phyloP scores from a whole-genome alignment of 2,797 vertebrate species.

The Lateolabrax maculatus region DNA sequence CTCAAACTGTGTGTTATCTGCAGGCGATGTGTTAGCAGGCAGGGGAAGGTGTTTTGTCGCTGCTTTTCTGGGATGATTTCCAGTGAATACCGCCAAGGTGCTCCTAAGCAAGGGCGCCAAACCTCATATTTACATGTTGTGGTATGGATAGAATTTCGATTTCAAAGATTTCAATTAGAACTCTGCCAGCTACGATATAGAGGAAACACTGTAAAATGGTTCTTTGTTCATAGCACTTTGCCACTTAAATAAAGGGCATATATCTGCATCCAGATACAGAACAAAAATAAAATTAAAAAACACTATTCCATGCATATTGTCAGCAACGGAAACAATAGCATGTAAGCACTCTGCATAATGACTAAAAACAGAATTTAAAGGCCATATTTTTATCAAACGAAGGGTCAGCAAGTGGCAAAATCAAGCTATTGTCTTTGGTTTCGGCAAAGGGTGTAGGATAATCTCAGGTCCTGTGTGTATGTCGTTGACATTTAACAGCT shows the following conservation, averaged over 20 bases:
- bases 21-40: conserved; percentile 42
- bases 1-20: conserved; percentile 25
- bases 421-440: conserved; percentile 20
- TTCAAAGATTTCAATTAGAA: too few species aligned
- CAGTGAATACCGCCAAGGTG: conserved; percentile 25
- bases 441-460: conserved; percentile 33
- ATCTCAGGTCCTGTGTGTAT: conserved; percentile 13
- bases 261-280: neutral
- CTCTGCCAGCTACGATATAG: neutral
- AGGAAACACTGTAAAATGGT: neutral
- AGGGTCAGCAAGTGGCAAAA: conserved; percentile 16
- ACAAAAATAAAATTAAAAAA: neutral
- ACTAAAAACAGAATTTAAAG: conserved; percentile 6
- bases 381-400: neutral
- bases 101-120: conserved; percentile 1
- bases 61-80: conserved; percentile 40
- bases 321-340: neutral
- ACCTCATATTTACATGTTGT: neutral
- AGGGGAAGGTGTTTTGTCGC: conserved; percentile 6
- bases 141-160: neutral
- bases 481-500: conserved; percentile 63
- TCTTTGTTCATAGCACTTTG: neutral
- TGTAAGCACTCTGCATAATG: too few species aligned
- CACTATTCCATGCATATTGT: neutral
- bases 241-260: conserved; percentile 1